Evolutionary conservation across 2,113 vertebrate genomes (phyloP), one percentile per base, ranked within the genome.

Genomic region (Notiomystis cincta): DNA sequence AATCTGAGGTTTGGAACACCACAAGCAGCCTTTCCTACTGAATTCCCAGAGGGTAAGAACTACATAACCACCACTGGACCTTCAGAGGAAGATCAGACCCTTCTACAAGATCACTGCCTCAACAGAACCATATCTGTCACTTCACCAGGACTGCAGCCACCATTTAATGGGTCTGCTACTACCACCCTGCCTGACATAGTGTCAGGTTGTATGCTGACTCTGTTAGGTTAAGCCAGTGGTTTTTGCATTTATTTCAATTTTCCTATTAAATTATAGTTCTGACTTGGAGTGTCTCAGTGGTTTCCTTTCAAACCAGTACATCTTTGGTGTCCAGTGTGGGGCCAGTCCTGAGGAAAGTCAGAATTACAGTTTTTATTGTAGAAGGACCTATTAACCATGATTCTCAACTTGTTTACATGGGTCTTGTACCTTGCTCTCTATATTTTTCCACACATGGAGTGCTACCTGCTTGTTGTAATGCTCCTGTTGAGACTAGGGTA

Each of bases 11-110:
- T 27, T 61, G 30, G 10, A 50, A 21, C 10, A 16, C 10, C 4
- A 40, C 0, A 1, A 31, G 9, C 54, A 17, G 27, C 27, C 15
- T 30, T 16, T 18, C 2, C n/a, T 23, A 15, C n/a, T 48, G 56
- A 4, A 48, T 31, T 60, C 15, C 20, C 24, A 45, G 24, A 14
- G 18, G 11, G 45, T 8, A 75, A 47, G 42, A 75, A 15, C 20
- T 47, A 22, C 8, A 38, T 48, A 25, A 61, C 15, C 16, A 33
- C 16, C n/a, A 48, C 6, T 33, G 45, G 18, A 77, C 8, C 21
- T 40, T 19, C 30, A 50, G 35, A 7, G 35, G 16, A 15, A 11
- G 27, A 60, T 12, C n/a, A 31, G 27, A 38, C 3, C 12, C 27
- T 38, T 24, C n/a, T 31, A 25, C 21, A 38, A 6, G 9, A 76